Evolutionary conservation across 2,888 invertebrate genomes (phyloP).

Genomic region (Pyrochroa serraticornis): DNA sequence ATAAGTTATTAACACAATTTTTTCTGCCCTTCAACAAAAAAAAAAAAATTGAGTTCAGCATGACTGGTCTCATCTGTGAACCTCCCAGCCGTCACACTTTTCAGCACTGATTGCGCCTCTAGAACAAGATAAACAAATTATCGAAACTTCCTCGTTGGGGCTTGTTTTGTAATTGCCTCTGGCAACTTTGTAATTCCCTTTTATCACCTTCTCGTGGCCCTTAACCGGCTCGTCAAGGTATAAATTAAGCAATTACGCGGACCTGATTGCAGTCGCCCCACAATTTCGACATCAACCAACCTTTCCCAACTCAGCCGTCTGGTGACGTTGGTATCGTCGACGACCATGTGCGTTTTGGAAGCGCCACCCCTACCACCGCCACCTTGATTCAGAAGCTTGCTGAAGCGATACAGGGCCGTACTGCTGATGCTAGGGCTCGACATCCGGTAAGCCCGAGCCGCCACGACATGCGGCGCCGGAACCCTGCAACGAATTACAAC

Average conservation of each 20-base stretch:
- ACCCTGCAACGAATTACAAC: conserved; percentile 54
- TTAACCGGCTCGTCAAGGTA: too few relatives aligned
- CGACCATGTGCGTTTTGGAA: conserved; percentile 58
- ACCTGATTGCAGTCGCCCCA: neutral
- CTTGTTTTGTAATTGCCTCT: too few relatives aligned
- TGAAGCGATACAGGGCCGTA: conserved; percentile 62
- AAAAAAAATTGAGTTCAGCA: too few relatives aligned
- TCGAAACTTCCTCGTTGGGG: too few relatives aligned
- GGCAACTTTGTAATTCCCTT: too few relatives aligned
- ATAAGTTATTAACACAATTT: too few relatives aligned
- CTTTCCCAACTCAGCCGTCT: conserved; percentile 70
- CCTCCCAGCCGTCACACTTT: too few relatives aligned
- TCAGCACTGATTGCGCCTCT: too few relatives aligned
- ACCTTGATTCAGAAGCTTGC: conserved; percentile 64
- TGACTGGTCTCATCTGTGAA: too few relatives aligned
- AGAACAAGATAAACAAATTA: too few relatives aligned
- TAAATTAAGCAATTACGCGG: neutral
- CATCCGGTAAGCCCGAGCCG: conserved; percentile 63
- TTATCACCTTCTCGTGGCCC: too few relatives aligned
- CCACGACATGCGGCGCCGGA: conserved; percentile 64
- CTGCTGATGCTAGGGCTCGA: conserved; percentile 51
- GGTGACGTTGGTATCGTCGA: conserved; percentile 59
- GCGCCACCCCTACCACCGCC: conserved; percentile 26
- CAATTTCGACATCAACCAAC: conserved; percentile 51
- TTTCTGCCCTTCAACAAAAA: too few relatives aligned